Evolutionary conservation across 2,888 invertebrate species (phyloP).

Genomic region (Spatulosminthurus flaviceps): DNA sequence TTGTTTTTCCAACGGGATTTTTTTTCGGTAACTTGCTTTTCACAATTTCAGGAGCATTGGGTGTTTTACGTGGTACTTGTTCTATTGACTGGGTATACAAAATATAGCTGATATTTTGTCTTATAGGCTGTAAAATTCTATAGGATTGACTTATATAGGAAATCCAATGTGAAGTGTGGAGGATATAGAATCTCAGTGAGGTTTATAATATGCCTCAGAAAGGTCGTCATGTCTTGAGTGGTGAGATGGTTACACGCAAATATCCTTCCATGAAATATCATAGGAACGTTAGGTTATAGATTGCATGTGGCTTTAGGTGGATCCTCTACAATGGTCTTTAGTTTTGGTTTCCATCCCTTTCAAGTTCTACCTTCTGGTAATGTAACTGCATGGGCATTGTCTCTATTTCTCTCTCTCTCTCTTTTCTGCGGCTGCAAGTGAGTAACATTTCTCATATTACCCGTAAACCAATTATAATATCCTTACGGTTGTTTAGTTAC

Average conservation of each 20-base stretch:
- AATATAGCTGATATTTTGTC: too few species aligned
- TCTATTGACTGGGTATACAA: too few species aligned
- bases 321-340: too few species aligned
- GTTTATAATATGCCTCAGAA: neutral
- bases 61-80: neutral
- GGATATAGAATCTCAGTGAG: too few species aligned
- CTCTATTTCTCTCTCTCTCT: too few species aligned
- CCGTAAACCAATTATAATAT: constrained; percentile 7
- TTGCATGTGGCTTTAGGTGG: too few species aligned
- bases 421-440: neutral
- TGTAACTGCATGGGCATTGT: neutral
- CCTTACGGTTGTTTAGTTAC: constrained; percentile 13
- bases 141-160: neutral
- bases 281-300: too few species aligned
- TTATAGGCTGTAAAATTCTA: neutral
- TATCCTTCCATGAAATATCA: neutral
- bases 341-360: too few species aligned
- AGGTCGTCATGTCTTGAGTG: neutral
- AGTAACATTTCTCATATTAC: neutral
- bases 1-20: constrained; percentile 32
- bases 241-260: constrained; percentile 4
- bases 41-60: neutral
- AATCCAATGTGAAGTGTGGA: too few species aligned
- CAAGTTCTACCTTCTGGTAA: neutral
- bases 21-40: neutral